Base-by-base conservation (phyloP, 2,797 vertebrate genomes). In the Protosalanx chinensis region DNA sequence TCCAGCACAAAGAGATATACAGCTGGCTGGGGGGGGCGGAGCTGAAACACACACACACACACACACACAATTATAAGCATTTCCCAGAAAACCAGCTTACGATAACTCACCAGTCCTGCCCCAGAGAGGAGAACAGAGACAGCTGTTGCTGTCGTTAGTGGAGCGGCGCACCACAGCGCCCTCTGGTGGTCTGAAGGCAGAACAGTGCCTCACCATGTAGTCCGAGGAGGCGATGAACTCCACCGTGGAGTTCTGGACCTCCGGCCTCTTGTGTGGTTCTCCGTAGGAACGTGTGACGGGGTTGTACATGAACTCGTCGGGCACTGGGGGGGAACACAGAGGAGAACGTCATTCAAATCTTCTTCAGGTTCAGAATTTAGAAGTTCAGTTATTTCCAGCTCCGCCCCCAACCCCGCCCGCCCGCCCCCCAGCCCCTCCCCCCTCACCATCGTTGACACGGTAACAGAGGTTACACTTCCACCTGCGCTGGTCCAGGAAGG, bases 391-490 rank as follows among this genome's bases (percentile, higher is more conserved):
- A 41, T 7, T 41, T 41, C 13, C 41, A 46, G 41, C 12, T 3
- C 37, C 37, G 0, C 37, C 37, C 37, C 37, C 37, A 7, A 2
- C 8, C 37, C 37, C 37, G 0, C 37, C 37, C 37, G 7, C 37
- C 37, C 10, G 10, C 37, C 12, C 35, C 12, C 6, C 37, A 41
- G 1, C 37, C 41, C 41, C 41, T 3, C 41, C 41, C 41, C 41
- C 41, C 41, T 46, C 88, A 98, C 97, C 97, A 62, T 99, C 97
- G 18, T 99, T 99, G 82, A 99, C 94, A 79, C 96, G 91, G 75
- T 98, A 98, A 80, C 97, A 99, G 58, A 99, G 92, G 85, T 98
- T 99, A 83, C 97, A 99, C 79, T 99, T 99, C 97, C 97, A 99
- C 74, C 97, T 88, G 68, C 96, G 95, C 73, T 99, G 97, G 86